phyloP scores from a whole-genome alignment of 2,113 vertebrate species.

The Polypterus senegalus region DNA sequence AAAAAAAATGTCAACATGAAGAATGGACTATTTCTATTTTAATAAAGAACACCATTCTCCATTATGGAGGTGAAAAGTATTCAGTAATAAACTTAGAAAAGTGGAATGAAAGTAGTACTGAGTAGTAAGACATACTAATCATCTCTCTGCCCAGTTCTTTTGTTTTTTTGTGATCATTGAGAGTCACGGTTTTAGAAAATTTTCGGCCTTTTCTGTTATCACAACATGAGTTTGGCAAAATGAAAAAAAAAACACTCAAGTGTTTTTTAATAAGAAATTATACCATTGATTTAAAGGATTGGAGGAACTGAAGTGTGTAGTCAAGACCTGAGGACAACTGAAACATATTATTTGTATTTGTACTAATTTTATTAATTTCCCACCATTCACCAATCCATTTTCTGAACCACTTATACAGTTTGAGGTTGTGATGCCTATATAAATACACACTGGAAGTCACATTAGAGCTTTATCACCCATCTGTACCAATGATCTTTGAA shows the following conservation, averaged over 20 bases:
- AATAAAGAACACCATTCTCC: slow-evolving; percentile 54
- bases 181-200: slow-evolving; percentile 31
- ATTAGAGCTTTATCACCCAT: too few species aligned
- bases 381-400: too few species aligned
- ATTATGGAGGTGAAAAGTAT: slow-evolving; percentile 45
- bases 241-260: slow-evolving; percentile 6
- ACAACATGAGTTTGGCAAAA: slow-evolving; percentile 21
- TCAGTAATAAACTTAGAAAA: slow-evolving; percentile 45
- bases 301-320: too few species aligned
- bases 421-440: too few species aligned
- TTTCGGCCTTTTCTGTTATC: slow-evolving; percentile 28
- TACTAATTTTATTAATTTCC: too few species aligned
- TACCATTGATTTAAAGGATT: too few species aligned
- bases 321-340: too few species aligned
- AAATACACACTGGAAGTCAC: too few species aligned
- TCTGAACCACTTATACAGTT: too few species aligned
- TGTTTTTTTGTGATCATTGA: slow-evolving; percentile 16
- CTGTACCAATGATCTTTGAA: too few species aligned
- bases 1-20: slow-evolving; percentile 49
- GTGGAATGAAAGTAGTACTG: slow-evolving; percentile 41
- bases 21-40: slow-evolving; percentile 54
- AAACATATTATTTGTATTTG: too few species aligned
- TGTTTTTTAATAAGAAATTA: too few species aligned
- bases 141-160: slow-evolving; percentile 55
- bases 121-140: slow-evolving; percentile 52